Conservation (phyloP, 2,113 vertebrate species). For the Anas platyrhynchos region DNA sequence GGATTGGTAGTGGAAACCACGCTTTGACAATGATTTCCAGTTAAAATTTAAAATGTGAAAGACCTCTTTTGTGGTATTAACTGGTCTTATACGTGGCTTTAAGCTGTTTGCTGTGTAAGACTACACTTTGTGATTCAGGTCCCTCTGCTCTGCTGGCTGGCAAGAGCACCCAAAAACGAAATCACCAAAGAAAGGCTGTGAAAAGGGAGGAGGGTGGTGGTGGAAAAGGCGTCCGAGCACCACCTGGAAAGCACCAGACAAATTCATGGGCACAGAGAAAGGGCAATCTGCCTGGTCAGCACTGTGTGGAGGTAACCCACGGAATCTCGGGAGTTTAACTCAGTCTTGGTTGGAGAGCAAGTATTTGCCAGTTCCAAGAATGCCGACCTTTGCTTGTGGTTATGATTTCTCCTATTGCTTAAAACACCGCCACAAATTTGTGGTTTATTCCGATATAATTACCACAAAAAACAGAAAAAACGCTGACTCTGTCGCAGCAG, state of each 20-base stretch:
- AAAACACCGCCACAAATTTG: not conserved
- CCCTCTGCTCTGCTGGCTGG: not conserved
- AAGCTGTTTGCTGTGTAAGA: not conserved
- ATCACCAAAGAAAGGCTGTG: not conserved
- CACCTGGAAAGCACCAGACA: not conserved
- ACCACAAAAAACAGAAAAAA: not conserved
- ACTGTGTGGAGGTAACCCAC: not conserved
- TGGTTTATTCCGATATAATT: fast-evolving
- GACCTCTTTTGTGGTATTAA: not conserved
- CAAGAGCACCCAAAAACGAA: not conserved
- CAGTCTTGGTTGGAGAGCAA: not conserved
- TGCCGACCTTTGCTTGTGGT: not conserved
- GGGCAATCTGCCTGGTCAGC: not conserved
- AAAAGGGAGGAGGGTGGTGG: fast-evolving
- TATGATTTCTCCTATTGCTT: fast-evolving
- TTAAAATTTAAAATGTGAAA: not conserved
- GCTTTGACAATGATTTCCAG: not conserved
- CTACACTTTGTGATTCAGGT: not conserved
- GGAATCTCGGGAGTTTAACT: not conserved
- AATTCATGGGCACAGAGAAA: not conserved
- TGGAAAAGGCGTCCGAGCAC: fast-evolving
- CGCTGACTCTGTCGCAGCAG: fast-evolving
- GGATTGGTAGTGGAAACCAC: not conserved
- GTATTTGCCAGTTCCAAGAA: not conserved
- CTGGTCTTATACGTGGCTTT: fast-evolving